Evolutionary conservation across 2,113 vertebrate species (phyloP).

Genomic region (Podilymbus podiceps): DNA sequence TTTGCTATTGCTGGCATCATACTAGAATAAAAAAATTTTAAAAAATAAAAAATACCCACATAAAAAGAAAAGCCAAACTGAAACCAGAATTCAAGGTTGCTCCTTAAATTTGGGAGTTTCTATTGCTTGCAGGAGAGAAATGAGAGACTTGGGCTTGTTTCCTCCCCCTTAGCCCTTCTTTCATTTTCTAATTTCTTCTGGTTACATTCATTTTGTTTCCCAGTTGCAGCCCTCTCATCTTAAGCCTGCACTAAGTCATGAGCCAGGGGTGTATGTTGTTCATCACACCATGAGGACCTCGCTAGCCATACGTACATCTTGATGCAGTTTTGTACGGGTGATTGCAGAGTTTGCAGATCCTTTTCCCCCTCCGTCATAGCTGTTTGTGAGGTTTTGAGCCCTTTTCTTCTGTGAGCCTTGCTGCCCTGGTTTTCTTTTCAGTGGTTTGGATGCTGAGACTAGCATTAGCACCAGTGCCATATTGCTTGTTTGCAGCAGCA

Average conservation of each 20-base stretch:
- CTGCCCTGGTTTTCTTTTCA: neutral
- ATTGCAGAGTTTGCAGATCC: neutral
- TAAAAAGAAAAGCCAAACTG: neutral
- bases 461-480: neutral
- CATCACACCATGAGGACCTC: neutral
- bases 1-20: neutral
- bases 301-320: neutral
- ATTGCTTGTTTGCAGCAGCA: constrained; percentile 10
- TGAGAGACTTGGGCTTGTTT: neutral
- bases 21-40: neutral
- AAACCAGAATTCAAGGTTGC: neutral
- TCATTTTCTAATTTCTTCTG: neutral
- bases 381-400: neutral
- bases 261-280: neutral
- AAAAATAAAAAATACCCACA: neutral
- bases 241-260: neutral
- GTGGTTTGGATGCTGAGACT: constrained; percentile 16
- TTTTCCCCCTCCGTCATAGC: neutral
- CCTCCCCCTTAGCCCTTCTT: neutral
- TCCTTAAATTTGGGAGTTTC: neutral
- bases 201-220: neutral
- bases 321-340: neutral
- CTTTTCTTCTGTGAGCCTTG: neutral
- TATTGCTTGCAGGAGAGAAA: neutral
- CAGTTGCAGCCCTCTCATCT: neutral